Base-by-base conservation (phyloP, 1,140 invertebrate genomes). In the Latrodectus geometricus region DNA sequence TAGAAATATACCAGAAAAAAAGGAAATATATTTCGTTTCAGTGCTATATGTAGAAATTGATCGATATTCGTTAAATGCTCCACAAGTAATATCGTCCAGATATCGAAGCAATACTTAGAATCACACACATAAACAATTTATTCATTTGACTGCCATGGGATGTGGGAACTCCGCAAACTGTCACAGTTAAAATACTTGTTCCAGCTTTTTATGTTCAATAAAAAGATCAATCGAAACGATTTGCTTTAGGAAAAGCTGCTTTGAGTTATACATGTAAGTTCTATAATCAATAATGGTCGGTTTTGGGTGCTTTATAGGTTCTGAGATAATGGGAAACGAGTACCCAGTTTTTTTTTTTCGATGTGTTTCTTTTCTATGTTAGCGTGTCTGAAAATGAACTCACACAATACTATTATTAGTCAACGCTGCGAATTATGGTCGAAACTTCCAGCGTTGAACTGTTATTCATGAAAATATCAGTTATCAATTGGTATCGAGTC, bases 141-240 rank as follows among this genome's bases (percentile, higher is more conserved):
- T 74, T n/a, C 54, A 9, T 21, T 0, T 21, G 9, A 12, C 35
- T 8, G 20, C 9, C 20, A 50, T 21, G n/a, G 65, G n/a, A 74
- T 23, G 70, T 83, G 80, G 80, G 80, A 83, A 83, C 15, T 15
- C 23, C 15, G 11, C 80, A 73, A 54, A 65, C 80, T 23, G 80
- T 48, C 56, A 74, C 72, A 11, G 80, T 61, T 54, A 14, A 83
- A 83, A 83, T 83, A 65, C 70, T 74, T 83, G 70, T 74, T 83
- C 74, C 54, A 61, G 21, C 54, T 74, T 83, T 74, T 21, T 74
- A 20, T 52, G 20, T 23, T 21, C 54, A 21, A n/a, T 72, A 35
- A 81, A 81, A 81, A 70, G 69, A 81, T 54, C 79, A 72, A 23
- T 12, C 49, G 17, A 81, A 81, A 81, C 52, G 66, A 72, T 81